These are phyloP conservation scores for Stegostoma tigrinum DNA, from an alignment of 2,113 vertebrate genomes.

Conservation along the genomic window DNA sequence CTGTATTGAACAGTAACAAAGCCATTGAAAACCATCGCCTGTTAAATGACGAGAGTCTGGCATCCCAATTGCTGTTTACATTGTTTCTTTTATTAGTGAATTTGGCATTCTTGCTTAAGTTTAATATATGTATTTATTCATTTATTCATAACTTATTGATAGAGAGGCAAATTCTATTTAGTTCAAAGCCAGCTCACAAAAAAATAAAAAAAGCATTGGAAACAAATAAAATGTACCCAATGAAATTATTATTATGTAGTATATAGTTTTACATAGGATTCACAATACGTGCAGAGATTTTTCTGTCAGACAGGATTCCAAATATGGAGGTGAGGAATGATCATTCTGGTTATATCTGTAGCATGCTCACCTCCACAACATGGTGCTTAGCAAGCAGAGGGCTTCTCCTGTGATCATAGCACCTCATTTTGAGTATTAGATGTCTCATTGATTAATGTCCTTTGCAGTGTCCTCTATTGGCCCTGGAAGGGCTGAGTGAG, in stretches of 20 bases:
- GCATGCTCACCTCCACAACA: background rate
- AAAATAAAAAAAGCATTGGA: background rate
- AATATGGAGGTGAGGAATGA: background rate
- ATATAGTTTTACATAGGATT: background rate
- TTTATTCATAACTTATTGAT: constrained; percentile 32
- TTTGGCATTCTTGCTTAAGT: constrained; percentile 7
- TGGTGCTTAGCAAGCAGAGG: background rate
- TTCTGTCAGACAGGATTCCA: background rate
- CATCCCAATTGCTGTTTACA: background rate
- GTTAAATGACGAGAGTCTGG: background rate
- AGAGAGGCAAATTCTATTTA: background rate
- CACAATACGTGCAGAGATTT: background rate
- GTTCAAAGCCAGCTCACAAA: background rate
- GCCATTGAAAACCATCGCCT: background rate
- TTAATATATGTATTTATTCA: constrained; percentile 3
- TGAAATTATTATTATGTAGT: constrained; percentile 6
- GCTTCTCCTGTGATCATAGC: background rate
- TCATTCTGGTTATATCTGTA: background rate
- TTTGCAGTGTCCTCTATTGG: background rate
- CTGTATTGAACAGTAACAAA: constrained; percentile 32
- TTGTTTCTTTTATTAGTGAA: constrained; percentile 26
- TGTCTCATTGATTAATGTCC: background rate
- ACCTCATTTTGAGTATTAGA: background rate
- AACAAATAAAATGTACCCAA: constrained; percentile 24
- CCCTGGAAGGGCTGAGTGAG: background rate